phyloP scores from a whole-genome alignment of 2,888 invertebrate genomes.

The Hedya salicella region DNA sequence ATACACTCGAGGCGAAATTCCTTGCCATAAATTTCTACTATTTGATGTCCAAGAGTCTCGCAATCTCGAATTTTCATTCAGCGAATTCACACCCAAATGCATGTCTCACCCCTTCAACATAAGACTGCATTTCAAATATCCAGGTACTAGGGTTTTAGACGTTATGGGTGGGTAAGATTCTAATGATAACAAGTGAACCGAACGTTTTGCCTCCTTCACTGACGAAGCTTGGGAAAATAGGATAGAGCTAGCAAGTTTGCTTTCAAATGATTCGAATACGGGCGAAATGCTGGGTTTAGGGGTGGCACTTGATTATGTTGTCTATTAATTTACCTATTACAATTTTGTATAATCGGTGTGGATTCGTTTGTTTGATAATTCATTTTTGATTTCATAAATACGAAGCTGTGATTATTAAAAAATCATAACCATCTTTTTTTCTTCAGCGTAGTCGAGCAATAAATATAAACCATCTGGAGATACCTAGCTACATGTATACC shows the following conservation, averaged over 20 bases:
- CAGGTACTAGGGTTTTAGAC: background rate
- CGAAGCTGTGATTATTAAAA: too few relatives aligned
- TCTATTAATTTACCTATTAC: background rate
- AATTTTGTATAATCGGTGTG: too few relatives aligned
- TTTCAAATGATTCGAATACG: slow-evolving; percentile 29
- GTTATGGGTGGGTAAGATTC: slow-evolving; percentile 21
- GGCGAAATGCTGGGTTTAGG: slow-evolving; percentile 10
- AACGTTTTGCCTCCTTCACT: slow-evolving; percentile 32
- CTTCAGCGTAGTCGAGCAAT: too few relatives aligned
- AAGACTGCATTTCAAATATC: slow-evolving; percentile 23
- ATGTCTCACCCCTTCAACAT: background rate
- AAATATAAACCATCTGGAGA: too few relatives aligned
- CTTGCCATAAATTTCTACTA: slow-evolving; percentile 23
- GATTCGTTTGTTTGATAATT: too few relatives aligned
- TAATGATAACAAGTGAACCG: slow-evolving; percentile 38
- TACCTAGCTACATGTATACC: too few relatives aligned
- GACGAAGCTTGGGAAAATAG: slow-evolving; percentile 23
- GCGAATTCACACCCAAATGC: background rate
- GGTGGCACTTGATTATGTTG: background rate
- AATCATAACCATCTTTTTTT: too few relatives aligned
- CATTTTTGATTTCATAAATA: too few relatives aligned
- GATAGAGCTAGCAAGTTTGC: slow-evolving; percentile 32
- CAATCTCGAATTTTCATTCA: slow-evolving; percentile 13
- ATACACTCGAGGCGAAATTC: slow-evolving; percentile 12
- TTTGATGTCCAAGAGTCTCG: slow-evolving; percentile 27